Percentiles rank a stretch among this genome's conserved stretches.
phyloP scores from a whole-genome alignment of 2,113 vertebrate genomes.

The Xenopus borealis region DNA sequence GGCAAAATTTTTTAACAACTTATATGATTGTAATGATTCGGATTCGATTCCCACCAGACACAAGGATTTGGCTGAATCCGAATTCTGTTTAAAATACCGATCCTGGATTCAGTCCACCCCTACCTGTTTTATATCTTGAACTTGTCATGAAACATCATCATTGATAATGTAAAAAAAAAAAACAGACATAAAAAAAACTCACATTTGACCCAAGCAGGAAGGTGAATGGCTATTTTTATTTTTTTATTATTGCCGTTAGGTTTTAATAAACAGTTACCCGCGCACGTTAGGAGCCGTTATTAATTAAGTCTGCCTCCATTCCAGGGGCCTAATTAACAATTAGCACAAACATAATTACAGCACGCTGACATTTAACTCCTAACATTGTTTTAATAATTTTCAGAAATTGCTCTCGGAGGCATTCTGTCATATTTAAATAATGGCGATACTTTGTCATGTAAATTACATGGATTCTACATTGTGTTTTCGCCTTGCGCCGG shows the following conservation, averaged over 20 bases:
- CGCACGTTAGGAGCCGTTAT: constrained; percentile 75
- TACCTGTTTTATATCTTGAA: too few species aligned
- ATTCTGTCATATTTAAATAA: constrained; percentile 82
- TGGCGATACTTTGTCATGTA: constrained; percentile 83
- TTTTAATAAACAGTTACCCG: constrained; percentile 39
- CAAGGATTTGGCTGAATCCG: too few species aligned
- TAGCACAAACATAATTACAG: constrained; percentile 98
- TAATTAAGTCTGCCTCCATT: constrained; percentile 96
- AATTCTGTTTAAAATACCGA: too few species aligned
- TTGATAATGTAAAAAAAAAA: too few species aligned
- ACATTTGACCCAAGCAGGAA: background rate
- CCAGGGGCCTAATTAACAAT: constrained; percentile 96
- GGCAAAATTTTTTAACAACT: too few species aligned
- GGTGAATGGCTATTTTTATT: background rate
- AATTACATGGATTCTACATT: constrained; percentile 79
- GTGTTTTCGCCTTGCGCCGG: constrained; percentile 51
- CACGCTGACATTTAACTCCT: constrained; percentile 91
- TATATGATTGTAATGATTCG: too few species aligned
- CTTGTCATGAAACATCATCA: too few species aligned
- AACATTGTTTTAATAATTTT: constrained; percentile 97
- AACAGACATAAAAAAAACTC: too few species aligned
- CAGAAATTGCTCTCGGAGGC: constrained; percentile 86
- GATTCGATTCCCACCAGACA: too few species aligned
- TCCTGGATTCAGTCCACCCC: too few species aligned
- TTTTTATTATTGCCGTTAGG: background rate